These are phyloP conservation scores for Parus major DNA, from an alignment of 2,113 vertebrate genomes.

Conservation along the genomic window DNA sequence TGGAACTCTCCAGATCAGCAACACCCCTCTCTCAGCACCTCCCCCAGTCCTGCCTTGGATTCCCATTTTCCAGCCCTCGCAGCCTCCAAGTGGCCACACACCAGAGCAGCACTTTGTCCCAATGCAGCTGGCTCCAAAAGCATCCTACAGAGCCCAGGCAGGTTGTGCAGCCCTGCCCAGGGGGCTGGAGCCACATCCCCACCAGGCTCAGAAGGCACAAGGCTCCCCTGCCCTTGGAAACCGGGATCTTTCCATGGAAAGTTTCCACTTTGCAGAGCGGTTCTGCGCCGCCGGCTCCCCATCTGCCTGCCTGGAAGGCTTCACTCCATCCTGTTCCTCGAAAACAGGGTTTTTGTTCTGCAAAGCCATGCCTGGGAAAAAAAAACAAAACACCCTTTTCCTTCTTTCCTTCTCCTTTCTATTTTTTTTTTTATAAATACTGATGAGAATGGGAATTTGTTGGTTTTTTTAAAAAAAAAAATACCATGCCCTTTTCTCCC, in stretches of 20 bases:
- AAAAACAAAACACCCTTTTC: not conserved
- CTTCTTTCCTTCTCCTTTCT: not conserved
- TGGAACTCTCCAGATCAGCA: not conserved
- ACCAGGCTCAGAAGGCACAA: rapidly evolving
- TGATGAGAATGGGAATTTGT: not conserved
- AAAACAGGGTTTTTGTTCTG: not conserved
- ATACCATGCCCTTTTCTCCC: not conserved
- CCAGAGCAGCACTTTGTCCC: rapidly evolving
- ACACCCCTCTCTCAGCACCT: rapidly evolving
- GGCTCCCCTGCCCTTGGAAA: not conserved
- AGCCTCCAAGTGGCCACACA: not conserved
- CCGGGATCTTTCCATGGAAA: not conserved
- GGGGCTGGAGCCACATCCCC: not conserved
- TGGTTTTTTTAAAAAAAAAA: not conserved
- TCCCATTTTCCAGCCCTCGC: not conserved
- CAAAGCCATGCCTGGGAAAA: not conserved
- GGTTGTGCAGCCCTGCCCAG: not conserved
- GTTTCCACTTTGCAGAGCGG: not conserved
- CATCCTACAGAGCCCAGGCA: rapidly evolving
- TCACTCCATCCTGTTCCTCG: not conserved
- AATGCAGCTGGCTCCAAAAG: not conserved
- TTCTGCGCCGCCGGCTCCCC: not conserved
- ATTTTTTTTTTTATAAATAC: not conserved
- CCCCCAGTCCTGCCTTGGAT: not conserved
- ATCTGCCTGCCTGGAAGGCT: conserved; percentile 59